Evolutionary conservation across 1,140 invertebrate genomes (phyloP).

Genomic region (Bombus terrestris): DNA sequence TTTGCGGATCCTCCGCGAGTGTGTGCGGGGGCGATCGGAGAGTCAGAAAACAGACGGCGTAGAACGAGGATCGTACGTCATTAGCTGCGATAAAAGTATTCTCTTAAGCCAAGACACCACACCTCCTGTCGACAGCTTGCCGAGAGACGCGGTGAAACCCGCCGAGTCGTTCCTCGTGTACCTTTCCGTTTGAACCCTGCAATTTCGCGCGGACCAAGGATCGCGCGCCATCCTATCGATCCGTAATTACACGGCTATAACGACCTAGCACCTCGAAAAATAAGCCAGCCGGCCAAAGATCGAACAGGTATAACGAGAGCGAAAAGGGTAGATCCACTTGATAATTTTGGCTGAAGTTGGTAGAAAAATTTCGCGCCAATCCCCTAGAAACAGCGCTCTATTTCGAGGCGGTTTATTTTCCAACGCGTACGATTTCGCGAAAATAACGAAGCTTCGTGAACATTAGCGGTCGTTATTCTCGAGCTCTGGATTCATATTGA

Average conservation of each 20-base stretch:
- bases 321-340: no score
- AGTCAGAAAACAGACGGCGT: not conserved
- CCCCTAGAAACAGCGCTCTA: not conserved
- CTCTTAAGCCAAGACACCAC: conserved; percentile 4
- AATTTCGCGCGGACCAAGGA: conserved; percentile 9
- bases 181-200: conserved; percentile 17
- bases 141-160: not conserved
- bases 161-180: not conserved
- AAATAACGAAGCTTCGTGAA: not conserved
- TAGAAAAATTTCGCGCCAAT: not conserved
- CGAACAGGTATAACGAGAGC: not conserved
- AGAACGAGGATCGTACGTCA: conserved; percentile 2
- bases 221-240: conserved; percentile 20
- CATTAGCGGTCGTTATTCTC: not conserved
- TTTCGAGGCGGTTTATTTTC: not conserved
- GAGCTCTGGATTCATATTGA: no score
- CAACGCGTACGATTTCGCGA: not conserved
- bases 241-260: conserved; percentile 25
- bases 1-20: not conserved
- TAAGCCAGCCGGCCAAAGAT: not conserved
- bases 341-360: not conserved
- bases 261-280: conserved; percentile 34
- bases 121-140: conserved; percentile 19
- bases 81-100: conserved; percentile 25
- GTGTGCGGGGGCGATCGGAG: not conserved